Conservation (phyloP, 2,888 invertebrate genomes). For the Eupithecia abbreviata region DNA sequence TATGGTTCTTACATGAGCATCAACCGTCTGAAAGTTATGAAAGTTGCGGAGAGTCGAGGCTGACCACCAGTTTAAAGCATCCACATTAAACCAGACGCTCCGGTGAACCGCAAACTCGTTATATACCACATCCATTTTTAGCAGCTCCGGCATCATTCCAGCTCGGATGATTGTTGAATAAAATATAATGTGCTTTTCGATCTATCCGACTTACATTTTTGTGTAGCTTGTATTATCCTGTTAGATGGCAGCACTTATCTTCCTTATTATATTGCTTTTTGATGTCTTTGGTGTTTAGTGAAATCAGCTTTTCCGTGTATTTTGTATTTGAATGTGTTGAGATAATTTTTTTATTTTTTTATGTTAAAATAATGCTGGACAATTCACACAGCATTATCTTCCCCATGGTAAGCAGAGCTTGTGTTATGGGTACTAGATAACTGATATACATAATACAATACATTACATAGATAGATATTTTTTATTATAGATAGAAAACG, state of each 20-base stretch:
- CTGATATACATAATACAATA: too few species aligned
- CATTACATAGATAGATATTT: too few species aligned
- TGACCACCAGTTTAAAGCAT: background rate
- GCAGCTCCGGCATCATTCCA: slow-evolving; percentile 26
- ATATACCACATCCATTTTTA: slow-evolving; percentile 30
- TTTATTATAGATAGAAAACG: too few species aligned
- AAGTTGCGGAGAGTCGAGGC: background rate
- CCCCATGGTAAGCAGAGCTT: too few species aligned
- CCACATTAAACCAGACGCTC: slow-evolving; percentile 8
- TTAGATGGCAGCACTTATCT: slow-evolving; percentile 2
- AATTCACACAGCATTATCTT: too few species aligned
- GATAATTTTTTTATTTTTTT: too few species aligned
- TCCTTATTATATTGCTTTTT: background rate
- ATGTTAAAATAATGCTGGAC: too few species aligned
- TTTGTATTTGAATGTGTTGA: background rate
- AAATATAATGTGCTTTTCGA: slow-evolving; percentile 35
- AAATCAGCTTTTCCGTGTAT: background rate
- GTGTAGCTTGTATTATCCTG: slow-evolving; percentile 19
- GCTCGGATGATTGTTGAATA: slow-evolving; percentile 35
- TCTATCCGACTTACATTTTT: slow-evolving; percentile 36
- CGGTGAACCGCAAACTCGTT: slow-evolving; percentile 19
- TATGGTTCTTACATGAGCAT: background rate
- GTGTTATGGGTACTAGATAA: too few species aligned
- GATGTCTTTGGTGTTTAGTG: background rate
- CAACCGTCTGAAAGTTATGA: background rate